Evolutionary conservation across 2,113 vertebrate species (phyloP).

Genomic region (Gallinago jamesoni): DNA sequence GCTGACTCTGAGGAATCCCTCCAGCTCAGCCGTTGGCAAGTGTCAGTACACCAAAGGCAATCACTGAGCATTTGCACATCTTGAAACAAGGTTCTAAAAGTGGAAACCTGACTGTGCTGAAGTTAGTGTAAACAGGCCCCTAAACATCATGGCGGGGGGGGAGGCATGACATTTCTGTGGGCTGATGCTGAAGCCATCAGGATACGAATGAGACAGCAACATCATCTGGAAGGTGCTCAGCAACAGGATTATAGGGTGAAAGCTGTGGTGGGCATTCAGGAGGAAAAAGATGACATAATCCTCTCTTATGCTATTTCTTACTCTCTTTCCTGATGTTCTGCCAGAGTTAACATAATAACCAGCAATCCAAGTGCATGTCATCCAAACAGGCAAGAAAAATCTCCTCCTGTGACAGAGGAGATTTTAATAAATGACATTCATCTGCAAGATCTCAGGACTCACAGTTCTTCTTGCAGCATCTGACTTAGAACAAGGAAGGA

Average conservation of each 20-base stretch:
- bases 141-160: not conserved
- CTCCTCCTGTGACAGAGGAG: not conserved
- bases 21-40: not conserved
- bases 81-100: not conserved
- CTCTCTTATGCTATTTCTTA: not conserved
- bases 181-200: not conserved
- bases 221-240: not conserved
- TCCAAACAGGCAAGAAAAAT: conserved; percentile 3
- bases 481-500: not conserved
- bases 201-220: not conserved
- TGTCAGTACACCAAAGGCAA: not conserved
- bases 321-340: conserved; percentile 21
- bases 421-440: not conserved
- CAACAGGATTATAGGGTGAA: not conserved
- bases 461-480: not conserved
- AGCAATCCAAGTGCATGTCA: not conserved
- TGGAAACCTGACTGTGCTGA: not conserved
- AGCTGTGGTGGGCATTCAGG: not conserved
- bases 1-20: conserved; percentile 20
- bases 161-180: not conserved
- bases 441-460: not conserved
- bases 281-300: conserved; percentile 47
- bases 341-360: conserved; percentile 18
- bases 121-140: not conserved
- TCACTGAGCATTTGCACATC: not conserved